Evolutionary conservation across 2,888 invertebrate genomes (phyloP), one percentile per base, ranked within the genome.

Genomic region (Dicroscelio sp.): DNA sequence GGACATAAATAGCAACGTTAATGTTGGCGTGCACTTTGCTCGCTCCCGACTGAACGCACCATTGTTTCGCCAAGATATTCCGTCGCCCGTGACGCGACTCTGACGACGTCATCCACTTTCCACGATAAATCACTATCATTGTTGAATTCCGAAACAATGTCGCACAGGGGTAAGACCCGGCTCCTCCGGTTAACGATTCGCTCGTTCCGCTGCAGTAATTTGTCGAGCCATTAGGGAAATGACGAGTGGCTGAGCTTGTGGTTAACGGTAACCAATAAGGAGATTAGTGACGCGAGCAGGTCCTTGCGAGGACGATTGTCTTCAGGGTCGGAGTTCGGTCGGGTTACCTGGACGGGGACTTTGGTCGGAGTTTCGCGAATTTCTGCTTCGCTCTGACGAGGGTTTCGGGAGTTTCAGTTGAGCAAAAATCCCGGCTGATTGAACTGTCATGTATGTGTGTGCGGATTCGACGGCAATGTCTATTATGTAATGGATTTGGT

Each of bases 11-110:
- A 95, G 94, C 91, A 92, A 75, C 82, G 93, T 93, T 96, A 96
- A 96, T 95, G 95, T 93, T 92, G 93, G 75, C 78, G 93, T 90
- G 93, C 94, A 95, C 95, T 95, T 94, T 94, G 75, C 92, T 88
- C 55, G 35, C 12, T 75, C 38, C 31, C 23, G 55, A 48, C 65
- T 35, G 75, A 82, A 82, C 69, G 63, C 63, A 52, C 82, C 58
- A 89, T 89, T 89, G 89, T 89, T 82, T 55, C 73, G 25, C 33
- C 30, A 58, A 82, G 89, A 85, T 80, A 63, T 12, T 55, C 27
- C 43, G 85, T 35, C 65, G 63, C 38, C 55, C 60, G 58, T 71
- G 84, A 63, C 58, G 80, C 55, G 65, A 79, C 79, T 84, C 88
- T 85, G 88, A 89, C 85, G 55, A 89, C 82, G 89, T 76, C 80